Base-by-base conservation (phyloP, 2,888 invertebrate genomes). In the Stictocephala bisonia region DNA sequence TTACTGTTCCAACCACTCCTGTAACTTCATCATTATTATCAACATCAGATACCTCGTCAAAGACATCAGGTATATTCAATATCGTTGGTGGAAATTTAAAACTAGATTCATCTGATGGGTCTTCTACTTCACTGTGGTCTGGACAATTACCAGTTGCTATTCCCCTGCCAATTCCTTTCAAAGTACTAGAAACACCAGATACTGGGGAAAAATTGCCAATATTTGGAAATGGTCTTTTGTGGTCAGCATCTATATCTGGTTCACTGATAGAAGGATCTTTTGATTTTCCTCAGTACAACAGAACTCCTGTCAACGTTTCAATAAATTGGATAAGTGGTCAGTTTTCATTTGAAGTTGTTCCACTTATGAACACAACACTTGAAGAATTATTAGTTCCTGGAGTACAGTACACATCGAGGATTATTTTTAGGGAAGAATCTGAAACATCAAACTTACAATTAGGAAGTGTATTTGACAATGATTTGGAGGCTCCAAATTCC, bases 141-240 rank as follows among this genome's bases (percentile, higher is more conserved):
- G 77, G 77, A 13, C 35, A 44, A 26, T 41, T 74, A 3, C 77
- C 77, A 2, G 72, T 68, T 22, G 70, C 67, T 11, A 73, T 76
- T 9, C 53, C 64, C 24, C 31, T 73, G 29, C 76, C 76, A 15
- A 27, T 73, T 15, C 73, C 73, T 53, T 73, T 72, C 53, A 35
- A 69, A 13, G 35, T 51, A 13, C 11, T 40, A 6, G 15, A 9
- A 3, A 26, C 67, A 18, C 26, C 31, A 51, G 22, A 50, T n/a
- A 7, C 50, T 9, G 27, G 35, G 24, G 51, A 20, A 31, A 48
- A 48, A 26, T 48, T 51, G 35, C 41, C 70, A 18, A 58, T 70
- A n/a, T 40, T 69, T 48, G 68, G 35, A 35, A 69, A 35, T 44
- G 68, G 68, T 3, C 9, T 69, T 4, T 24, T 50, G 24, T 69